Conservation (phyloP, 2,113 vertebrate species). For the Myrmecobius fasciatus region DNA sequence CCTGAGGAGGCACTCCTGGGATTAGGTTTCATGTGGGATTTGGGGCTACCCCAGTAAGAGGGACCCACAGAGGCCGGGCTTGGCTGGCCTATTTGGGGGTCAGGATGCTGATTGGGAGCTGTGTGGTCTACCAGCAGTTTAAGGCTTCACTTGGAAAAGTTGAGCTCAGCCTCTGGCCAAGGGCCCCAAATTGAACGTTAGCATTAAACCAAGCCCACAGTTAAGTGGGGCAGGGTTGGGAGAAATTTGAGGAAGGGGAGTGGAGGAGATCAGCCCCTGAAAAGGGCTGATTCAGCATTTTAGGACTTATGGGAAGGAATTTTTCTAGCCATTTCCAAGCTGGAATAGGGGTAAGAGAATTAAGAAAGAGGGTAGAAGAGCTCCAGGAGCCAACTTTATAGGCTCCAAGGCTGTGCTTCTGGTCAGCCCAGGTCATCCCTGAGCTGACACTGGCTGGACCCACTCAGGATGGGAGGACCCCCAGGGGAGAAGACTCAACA, state of each 20-base stretch:
- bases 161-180: not conserved
- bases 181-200: conserved; percentile 1
- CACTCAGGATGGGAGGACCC: not conserved
- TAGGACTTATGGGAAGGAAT: not conserved
- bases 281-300: not conserved
- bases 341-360: not conserved
- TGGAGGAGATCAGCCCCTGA: not conserved
- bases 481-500: not conserved
- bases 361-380: not conserved
- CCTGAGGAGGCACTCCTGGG: not conserved
- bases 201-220: not conserved
- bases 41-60: not conserved
- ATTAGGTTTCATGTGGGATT: not conserved
- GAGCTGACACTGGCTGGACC: not conserved
- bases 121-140: not conserved
- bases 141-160: not conserved
- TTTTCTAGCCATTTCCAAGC: not conserved
- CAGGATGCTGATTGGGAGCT: not conserved
- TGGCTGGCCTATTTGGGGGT: not conserved
- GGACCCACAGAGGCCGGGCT: not conserved
- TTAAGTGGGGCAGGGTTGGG: not conserved
- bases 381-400: not conserved
- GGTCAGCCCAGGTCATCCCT: not conserved
- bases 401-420: not conserved
- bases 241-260: not conserved